Conservation (phyloP, 2,888 invertebrate genomes). For the Scaptomyza flava region DNA sequence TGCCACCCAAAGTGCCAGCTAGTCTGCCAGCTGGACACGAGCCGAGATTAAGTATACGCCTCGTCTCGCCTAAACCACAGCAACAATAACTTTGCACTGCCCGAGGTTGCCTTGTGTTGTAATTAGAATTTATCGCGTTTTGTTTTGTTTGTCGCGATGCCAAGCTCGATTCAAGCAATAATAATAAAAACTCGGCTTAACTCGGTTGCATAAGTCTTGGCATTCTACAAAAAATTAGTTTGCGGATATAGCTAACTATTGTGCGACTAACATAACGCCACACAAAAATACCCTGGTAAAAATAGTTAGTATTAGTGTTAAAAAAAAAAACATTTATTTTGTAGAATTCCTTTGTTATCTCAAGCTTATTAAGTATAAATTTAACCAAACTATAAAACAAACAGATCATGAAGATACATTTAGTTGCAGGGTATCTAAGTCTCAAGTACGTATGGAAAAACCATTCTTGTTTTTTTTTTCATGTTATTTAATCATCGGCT, state of each 20-base stretch:
- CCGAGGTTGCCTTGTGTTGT: slow-evolving; percentile 56
- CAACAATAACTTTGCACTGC: slow-evolving; percentile 18
- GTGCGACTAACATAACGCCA: slow-evolving; percentile 32
- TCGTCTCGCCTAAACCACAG: slow-evolving; percentile 25
- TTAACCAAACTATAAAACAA: no score
- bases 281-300: slow-evolving; percentile 5
- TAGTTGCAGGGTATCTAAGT: neutral
- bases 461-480: neutral
- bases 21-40: slow-evolving; percentile 44
- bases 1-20: slow-evolving; percentile 44
- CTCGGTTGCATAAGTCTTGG: slow-evolving; percentile 37
- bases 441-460: neutral
- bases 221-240: slow-evolving; percentile 6
- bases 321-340: no score
- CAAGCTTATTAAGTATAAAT: neutral
- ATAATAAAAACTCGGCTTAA: slow-evolving; percentile 24
- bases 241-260: slow-evolving; percentile 4
- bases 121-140: slow-evolving; percentile 71
- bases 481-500: slow-evolving; percentile 19
- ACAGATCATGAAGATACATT: no score
- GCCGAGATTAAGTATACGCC: slow-evolving; percentile 66
- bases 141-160: slow-evolving; percentile 39
- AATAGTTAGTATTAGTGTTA: no score
- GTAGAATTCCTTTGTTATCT: no score
- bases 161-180: slow-evolving; percentile 30